Evolutionary conservation across 2,888 invertebrate species (phyloP).

Genomic region (Platerodrilus igneus): DNA sequence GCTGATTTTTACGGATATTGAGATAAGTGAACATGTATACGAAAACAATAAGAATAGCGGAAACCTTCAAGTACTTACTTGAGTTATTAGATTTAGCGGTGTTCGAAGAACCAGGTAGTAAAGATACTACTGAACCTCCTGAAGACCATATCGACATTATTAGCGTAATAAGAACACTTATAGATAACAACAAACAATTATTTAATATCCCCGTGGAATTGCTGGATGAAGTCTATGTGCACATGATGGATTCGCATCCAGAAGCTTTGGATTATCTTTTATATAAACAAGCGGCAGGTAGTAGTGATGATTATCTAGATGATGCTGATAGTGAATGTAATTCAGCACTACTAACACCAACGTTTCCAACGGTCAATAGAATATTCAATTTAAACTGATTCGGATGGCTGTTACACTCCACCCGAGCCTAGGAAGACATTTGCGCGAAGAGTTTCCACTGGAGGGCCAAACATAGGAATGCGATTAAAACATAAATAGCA

Average conservation of each 20-base stretch:
- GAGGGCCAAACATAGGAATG: constrained; percentile 56
- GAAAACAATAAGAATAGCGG: too few relatives aligned
- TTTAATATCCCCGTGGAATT: constrained; percentile 75
- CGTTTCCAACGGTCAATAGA: constrained; percentile 32
- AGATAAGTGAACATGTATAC: too few relatives aligned
- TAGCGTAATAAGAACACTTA: constrained; percentile 76
- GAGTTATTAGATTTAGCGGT: too few relatives aligned
- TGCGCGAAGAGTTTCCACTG: constrained; percentile 67
- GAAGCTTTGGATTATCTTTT: constrained; percentile 69
- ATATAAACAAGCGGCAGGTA: constrained; percentile 42
- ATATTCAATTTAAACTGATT: constrained; percentile 21
- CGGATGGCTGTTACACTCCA: constrained; percentile 30
- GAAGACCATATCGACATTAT: constrained; percentile 85
- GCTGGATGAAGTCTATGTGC: constrained; percentile 80
- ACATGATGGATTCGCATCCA: constrained; percentile 81
- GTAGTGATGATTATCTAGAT: constrained; percentile 47
- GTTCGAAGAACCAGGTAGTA: constrained; percentile 57
- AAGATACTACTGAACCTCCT: constrained; percentile 56
- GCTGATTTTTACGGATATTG: constrained; percentile 44
- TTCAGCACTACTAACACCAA: constrained; percentile 45
- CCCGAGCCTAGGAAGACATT: constrained; percentile 56
- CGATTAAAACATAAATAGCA: constrained; percentile 44
- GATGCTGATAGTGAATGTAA: constrained; percentile 50
- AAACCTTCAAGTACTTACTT: too few relatives aligned
- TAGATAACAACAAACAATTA: constrained; percentile 67